Conservation (phyloP, 2,888 invertebrate genomes). For the Gymnoscelis rufifasciata region DNA sequence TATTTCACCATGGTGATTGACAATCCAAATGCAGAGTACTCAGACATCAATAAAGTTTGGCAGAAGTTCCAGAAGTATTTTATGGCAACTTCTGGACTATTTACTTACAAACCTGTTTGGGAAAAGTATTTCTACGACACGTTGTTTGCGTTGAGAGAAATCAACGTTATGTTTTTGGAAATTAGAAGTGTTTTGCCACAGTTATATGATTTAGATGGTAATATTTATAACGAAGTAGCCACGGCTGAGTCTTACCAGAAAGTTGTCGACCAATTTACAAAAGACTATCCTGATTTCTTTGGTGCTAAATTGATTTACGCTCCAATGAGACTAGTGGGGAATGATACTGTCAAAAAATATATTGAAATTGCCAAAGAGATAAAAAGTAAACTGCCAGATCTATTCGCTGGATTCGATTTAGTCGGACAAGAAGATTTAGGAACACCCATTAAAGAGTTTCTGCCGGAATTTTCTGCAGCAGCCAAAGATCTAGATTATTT, state of each 20-base stretch:
- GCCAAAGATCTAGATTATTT: conserved; percentile 80
- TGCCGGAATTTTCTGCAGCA: conserved; percentile 71
- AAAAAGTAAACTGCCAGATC: conserved; percentile 79
- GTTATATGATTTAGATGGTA: conserved; percentile 83
- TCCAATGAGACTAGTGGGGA: conserved; percentile 72
- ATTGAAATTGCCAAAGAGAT: conserved; percentile 60
- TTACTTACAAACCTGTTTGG: conserved; percentile 82
- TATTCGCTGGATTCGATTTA: conserved; percentile 89
- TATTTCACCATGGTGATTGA: conserved; percentile 77
- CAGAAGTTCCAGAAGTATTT: conserved; percentile 78
- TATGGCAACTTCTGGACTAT: conserved; percentile 63
- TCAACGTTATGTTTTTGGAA: conserved; percentile 85
- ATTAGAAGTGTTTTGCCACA: conserved; percentile 81
- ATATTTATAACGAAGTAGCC: conserved; percentile 67
- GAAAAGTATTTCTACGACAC: conserved; percentile 82
- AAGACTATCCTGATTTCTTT: conserved; percentile 81
- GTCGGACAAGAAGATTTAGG: conserved; percentile 90
- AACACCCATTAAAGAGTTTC: conserved; percentile 77
- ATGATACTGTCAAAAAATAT: conserved; percentile 62
- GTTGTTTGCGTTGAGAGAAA: conserved; percentile 80
- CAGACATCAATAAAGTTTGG: conserved; percentile 81
- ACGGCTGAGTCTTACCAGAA: conserved; percentile 78
- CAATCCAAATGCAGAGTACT: conserved; percentile 63
- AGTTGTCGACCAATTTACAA: conserved; percentile 76
- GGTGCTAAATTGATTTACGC: conserved; percentile 86